phyloP scores from a whole-genome alignment of 2,797 vertebrate species.

The Periparus ater region DNA sequence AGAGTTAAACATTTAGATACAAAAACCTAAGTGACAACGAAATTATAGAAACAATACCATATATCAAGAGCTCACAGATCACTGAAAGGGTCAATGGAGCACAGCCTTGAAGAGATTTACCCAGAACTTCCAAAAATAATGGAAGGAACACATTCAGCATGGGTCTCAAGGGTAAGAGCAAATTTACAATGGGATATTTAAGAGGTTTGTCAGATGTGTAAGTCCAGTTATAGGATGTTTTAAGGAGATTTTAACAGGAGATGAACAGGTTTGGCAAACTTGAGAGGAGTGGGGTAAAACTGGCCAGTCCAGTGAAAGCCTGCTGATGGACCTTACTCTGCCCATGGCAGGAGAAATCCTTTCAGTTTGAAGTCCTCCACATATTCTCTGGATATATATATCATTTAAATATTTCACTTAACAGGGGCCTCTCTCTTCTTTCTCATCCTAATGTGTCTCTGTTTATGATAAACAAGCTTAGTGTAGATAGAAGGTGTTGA shows the following conservation, averaged over 20 bases:
- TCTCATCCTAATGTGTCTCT: fast-evolving
- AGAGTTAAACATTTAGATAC: background rate
- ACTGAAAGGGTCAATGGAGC: background rate
- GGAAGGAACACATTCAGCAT: fast-evolving
- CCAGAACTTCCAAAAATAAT: background rate
- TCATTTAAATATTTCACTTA: background rate
- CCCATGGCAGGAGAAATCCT: background rate
- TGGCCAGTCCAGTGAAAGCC: fast-evolving
- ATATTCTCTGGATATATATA: background rate
- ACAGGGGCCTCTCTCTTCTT: background rate
- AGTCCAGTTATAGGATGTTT: background rate
- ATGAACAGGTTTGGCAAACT: background rate
- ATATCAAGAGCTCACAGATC: background rate
- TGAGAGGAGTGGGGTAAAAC: background rate
- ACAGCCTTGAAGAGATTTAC: background rate
- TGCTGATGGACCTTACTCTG: background rate
- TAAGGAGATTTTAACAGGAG: background rate
- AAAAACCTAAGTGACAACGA: background rate
- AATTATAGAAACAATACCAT: background rate
- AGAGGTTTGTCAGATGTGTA: background rate
- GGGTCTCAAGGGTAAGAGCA: background rate
- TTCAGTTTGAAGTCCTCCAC: background rate
- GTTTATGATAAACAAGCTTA: background rate
- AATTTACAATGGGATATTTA: background rate
- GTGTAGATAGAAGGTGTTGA: background rate